phyloP scores from a whole-genome alignment of 2,888 invertebrate species.

The Resseliella maxima region DNA sequence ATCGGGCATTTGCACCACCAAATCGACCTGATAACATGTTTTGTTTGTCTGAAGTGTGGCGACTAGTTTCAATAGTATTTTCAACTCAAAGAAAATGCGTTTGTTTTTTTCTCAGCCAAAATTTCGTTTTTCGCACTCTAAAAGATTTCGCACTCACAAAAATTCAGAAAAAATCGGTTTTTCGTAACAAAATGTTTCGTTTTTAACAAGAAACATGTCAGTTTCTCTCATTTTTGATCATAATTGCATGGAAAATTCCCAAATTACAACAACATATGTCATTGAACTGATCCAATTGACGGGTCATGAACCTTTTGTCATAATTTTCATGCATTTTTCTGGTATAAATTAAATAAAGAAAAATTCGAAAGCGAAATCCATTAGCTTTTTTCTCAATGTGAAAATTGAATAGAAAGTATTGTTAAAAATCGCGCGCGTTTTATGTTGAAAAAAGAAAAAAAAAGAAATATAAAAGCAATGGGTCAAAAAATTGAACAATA shows the following conservation, averaged over 20 bases:
- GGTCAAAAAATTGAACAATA: neutral
- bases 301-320: slow-evolving; percentile 32
- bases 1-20: no score
- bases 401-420: slow-evolving; percentile 36
- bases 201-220: no score
- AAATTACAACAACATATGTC: neutral
- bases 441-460: neutral
- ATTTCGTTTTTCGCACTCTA: no score
- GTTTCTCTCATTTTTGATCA: no score
- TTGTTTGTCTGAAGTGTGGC: no score
- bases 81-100: no score
- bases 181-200: no score
- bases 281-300: neutral
- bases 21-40: no score
- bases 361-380: slow-evolving; percentile 42
- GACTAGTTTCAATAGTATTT: no score
- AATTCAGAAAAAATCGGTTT: no score
- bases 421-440: neutral
- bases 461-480: neutral
- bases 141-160: no score
- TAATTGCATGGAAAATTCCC: neutral
- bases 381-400: neutral
- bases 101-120: no score
- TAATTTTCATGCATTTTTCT: neutral
- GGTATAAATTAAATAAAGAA: neutral